Evolutionary conservation across 1,140 invertebrate genomes (phyloP), one percentile per base, ranked within the genome.

Genomic region (Leptinotarsa lineolata): DNA sequence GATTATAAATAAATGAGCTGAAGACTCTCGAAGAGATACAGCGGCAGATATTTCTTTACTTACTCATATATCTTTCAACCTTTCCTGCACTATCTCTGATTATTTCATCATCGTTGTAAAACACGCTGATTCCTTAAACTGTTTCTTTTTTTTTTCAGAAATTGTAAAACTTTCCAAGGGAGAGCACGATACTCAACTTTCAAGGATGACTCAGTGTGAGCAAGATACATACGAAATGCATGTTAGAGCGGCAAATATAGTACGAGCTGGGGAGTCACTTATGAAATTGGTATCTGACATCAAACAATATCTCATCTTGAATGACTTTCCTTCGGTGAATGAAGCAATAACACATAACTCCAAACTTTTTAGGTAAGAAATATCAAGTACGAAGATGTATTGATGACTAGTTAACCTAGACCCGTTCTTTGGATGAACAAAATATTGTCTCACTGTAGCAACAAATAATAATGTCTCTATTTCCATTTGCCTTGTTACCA

Each of bases 181-280:
- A n/a, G 96, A 97, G 83, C 93, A 93, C 85, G 95, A 97, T 79
- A 92, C 92, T 16, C 95, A 97, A 85, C 86, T 97, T 66, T 92
- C 92, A 30, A 88, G 93, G 83, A 92, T 94, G 86, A 95, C 95
- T 2, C 95, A 97, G 83, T 94, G 94, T 83, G 96, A 98, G 85
- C 95, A 97, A 82, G 95, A 97, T 78, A 94, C 95, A 63, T 98
- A 94, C 85, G 97, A 99, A 88, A 97, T 98, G 95, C 94, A 97
- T 86, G 96, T 98, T 0, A 87, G 96, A 83, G 94, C 95, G 46
- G 94, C 95, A 3, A 98, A 98, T 84, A 97, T 98, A 82, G 94
- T 97, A 0, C 87, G 96, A 81, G 97, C 97, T 74, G 96, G 95
- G 2, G 96, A 99, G 87, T 97, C 95, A 0, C 84, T 98, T 16